Percentiles rank a stretch among this genome's conserved stretches.
Conservation (phyloP, 2,888 invertebrate genomes). For the Melieria omissa region DNA sequence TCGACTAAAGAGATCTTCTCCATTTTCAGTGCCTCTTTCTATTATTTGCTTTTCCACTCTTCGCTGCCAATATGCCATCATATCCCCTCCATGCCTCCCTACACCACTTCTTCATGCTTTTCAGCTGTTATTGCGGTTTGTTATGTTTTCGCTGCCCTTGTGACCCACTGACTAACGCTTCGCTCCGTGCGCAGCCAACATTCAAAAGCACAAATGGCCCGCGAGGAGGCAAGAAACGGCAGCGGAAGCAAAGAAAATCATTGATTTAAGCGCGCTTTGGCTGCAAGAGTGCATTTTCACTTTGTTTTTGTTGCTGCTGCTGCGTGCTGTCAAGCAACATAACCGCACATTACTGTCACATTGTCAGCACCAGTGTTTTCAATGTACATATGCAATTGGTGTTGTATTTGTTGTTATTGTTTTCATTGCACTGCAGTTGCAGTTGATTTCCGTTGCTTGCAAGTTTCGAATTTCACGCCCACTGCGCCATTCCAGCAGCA, state of each 20-base stretch:
- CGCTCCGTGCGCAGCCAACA: too few relatives aligned
- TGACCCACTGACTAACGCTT: slow-evolving; percentile 25
- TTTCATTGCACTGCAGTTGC: slow-evolving; percentile 7
- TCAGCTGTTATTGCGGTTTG: neutral
- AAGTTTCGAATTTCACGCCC: too few relatives aligned
- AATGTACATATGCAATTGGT: too few relatives aligned
- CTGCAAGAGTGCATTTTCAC: neutral
- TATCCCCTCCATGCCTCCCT: too few relatives aligned
- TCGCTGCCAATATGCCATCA: neutral
- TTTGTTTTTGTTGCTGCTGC: neutral
- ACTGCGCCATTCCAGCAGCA: neutral
- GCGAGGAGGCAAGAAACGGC: neutral
- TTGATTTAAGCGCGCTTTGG: too few relatives aligned
- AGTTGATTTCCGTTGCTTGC: neutral
- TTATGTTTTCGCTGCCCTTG: slow-evolving; percentile 26
- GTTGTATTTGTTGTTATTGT: neutral
- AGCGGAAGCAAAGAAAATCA: neutral
- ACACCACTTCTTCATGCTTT: neutral
- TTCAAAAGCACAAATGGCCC: neutral
- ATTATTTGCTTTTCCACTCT: neutral
- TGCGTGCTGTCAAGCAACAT: neutral
- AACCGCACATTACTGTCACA: too few relatives aligned
- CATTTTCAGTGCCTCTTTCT: neutral
- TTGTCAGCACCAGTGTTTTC: too few relatives aligned
- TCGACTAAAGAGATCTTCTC: too few relatives aligned